Base-by-base conservation (phyloP, 2,113 vertebrate genomes). In the Menidia beryllina region DNA sequence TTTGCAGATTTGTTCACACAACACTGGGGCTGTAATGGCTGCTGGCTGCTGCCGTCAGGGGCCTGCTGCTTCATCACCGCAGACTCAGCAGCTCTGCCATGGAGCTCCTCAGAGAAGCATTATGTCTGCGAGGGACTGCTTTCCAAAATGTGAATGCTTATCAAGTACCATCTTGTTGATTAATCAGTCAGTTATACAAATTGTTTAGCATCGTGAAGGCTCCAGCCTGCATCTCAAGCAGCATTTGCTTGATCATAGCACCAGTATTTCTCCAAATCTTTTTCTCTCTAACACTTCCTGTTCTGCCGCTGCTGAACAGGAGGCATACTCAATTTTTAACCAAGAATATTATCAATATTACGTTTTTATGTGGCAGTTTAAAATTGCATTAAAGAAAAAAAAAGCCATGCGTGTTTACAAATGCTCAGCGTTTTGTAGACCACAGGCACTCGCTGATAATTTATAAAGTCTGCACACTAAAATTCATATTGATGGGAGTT, bases 61-160 rank as follows among this genome's bases (percentile, higher is more conserved):
- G 75, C 49, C 75, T 47, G 59, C 61, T 70, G 75, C 67, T 65
- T 68, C 61, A 75, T 72, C 77, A 71, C 79, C 72, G 86, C 82
- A 79, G 62, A 55, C 78, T 85, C 88, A 72, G 85, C 82, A 84
- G 73, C 63, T 79, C 7, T 24, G 68, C 64, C 58, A 3, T 9
- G 8, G 48, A 69, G 59, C 30, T 61, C 53, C 65, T 75, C 7
- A 15, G 47, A 86, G 82, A 66, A 77, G 52, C 50, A 56, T 45
- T 27, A 27, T 15, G 12, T 79, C 61, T 72, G 27, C 51, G 66
- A 55, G 62, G 30, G 34, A 14, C 5, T 3, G 27, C 43, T 78
- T 69, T 69, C 52, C 72, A 47, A 61, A 51, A 76, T 58, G 13
- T 45, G 3, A 19, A 48, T 55, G 27, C 49, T 59, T 68, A 67